Evolutionary conservation across 2,797 vertebrate genomes (phyloP).

Genomic region (Petrocephalus sullivani): DNA sequence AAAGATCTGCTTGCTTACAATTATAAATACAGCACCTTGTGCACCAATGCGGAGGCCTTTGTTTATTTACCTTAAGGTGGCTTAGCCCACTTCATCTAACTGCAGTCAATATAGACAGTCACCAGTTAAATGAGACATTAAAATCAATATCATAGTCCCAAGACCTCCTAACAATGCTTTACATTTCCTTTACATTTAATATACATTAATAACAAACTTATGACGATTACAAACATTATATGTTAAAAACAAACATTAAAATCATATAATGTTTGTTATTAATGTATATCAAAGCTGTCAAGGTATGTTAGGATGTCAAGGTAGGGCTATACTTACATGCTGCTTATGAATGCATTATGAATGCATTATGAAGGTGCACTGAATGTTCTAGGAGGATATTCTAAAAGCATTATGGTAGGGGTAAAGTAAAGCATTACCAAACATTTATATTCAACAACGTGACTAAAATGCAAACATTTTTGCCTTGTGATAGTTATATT

Average conservation of each 20-base stretch:
- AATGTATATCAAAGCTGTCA: neutral
- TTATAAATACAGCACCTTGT: neutral
- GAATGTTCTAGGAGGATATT: neutral
- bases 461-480: neutral
- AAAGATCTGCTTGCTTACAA: neutral
- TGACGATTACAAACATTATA: neutral
- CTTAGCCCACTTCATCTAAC: neutral
- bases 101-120: neutral
- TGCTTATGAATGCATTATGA: neutral
- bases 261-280: neutral
- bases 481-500: neutral
- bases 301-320: too few relatives aligned
- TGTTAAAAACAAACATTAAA: neutral
- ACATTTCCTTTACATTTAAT: neutral
- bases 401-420: neutral
- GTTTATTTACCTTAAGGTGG: neutral
- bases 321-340: neutral
- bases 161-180: neutral
- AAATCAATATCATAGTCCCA: slow-evolving; percentile 5
- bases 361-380: neutral
- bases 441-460: neutral
- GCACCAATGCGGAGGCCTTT: neutral
- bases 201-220: neutral
- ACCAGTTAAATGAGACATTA: slow-evolving; percentile 11
- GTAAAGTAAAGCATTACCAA: neutral